These are phyloP conservation scores for Drosophila bipectinata DNA, from an alignment of 1,140 invertebrate species.

Conservation along the genomic window DNA sequence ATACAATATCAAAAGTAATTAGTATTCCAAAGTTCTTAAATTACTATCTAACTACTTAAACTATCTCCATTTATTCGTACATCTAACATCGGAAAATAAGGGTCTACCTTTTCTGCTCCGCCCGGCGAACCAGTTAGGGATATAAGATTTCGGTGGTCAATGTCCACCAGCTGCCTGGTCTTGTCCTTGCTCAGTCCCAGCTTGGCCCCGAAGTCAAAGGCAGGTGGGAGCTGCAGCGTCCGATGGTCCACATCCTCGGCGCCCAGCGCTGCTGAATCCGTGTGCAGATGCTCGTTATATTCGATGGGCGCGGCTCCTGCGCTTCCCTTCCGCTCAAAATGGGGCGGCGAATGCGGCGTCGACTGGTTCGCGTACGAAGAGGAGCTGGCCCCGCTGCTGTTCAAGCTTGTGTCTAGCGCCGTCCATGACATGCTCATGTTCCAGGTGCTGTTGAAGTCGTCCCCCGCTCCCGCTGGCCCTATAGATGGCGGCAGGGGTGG, in stretches of 20 bases:
- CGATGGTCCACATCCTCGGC: conserved; percentile 87
- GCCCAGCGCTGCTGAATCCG: conserved; percentile 72
- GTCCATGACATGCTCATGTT: conserved; percentile 82
- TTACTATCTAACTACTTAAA: too few species aligned
- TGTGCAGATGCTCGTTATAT: conserved; percentile 84
- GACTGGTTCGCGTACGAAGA: conserved; percentile 60
- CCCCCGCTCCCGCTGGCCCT: not conserved
- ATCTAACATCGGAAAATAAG: not conserved
- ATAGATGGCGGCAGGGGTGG: conserved; percentile 86
- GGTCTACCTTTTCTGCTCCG: conserved; percentile 78
- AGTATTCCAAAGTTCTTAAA: too few species aligned
- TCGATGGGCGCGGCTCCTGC: conserved; percentile 85
- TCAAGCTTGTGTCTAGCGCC: conserved; percentile 64
- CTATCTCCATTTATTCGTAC: too few species aligned
- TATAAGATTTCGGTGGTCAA: conserved; percentile 93
- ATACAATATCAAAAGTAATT: too few species aligned
- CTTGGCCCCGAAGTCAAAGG: conserved; percentile 68
- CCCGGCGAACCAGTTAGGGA: conserved; percentile 90
- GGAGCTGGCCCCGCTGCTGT: conserved; percentile 63
- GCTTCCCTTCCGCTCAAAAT: conserved; percentile 87
- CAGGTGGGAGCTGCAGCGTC: conserved; percentile 67
- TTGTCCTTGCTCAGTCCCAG: conserved; percentile 73
- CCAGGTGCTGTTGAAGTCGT: conserved; percentile 78
- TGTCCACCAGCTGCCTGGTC: conserved; percentile 85
- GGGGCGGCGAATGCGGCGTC: conserved; percentile 88